Base-by-base conservation (phyloP, 2,888 invertebrate species). In the Chymomyza caudatula region DNA sequence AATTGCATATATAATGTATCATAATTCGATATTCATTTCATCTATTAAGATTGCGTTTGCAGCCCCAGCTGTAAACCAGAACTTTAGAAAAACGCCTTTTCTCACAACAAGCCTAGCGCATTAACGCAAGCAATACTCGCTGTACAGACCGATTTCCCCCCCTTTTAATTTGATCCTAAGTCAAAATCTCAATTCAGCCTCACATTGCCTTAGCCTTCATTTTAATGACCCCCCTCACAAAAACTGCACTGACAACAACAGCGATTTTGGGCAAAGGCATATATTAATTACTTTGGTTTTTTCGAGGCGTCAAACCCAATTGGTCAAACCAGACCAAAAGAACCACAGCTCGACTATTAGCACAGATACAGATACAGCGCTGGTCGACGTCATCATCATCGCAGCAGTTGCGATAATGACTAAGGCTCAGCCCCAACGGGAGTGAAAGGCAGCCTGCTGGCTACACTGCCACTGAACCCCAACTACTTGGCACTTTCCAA, bases 201-300 rank as follows among this genome's bases (percentile, higher is more conserved):
- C 60, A 82, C 69, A 67, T 78, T 78, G 67, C 52, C 56, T 66
- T 74, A 77, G 74, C 79, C 82, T 82, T 78, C 57, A 8, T 20
- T 61, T 52, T 66, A 72, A 75, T 72, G 66, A 69, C 52, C 49
- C 43, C 56, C 54, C 53, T 25, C 29, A 5, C 29, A 29, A 37
- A 37, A 37, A 37, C 29, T 37, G 29, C 11, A 37, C 29, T 37
- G 65, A 49, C 65, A 73, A 51, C 55, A 49, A 53, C 8, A 61
- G 59, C 42, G 74, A 76, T 63, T 84, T 80, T 63, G 78, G 82
- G 29, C 29, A 37, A 37, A 2, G 29, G 29, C 29, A 37, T 73
- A 74, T 80, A 80, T 80, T 80, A 80, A 80, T 80, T 84, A 78
- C 76, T 80, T 84, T 81, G 67, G 61, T 69, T 61, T 68, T 61